Conservation (phyloP, 2,797 vertebrate species). For the Craterocephalus amniculus region DNA sequence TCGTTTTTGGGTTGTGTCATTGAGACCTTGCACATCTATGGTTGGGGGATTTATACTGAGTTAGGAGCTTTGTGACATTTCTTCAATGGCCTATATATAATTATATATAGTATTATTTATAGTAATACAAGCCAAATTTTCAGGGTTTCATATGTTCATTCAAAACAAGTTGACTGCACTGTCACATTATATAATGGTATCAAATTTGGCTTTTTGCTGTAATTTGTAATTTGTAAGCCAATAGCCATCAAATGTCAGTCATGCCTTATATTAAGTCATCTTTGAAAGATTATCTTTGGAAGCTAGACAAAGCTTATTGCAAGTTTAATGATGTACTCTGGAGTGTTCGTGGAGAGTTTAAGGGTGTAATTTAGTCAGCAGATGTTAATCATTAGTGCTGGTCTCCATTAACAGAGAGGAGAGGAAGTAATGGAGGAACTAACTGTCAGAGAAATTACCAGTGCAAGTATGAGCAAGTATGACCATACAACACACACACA, state of each 20-base stretch:
- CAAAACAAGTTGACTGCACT: too few relatives aligned
- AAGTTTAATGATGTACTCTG: neutral
- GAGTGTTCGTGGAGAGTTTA: constrained; percentile 14
- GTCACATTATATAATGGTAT: too few relatives aligned
- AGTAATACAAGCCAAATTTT: too few relatives aligned
- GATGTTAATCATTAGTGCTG: constrained; percentile 49
- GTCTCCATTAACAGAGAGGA: constrained; percentile 38
- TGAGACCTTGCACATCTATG: neutral
- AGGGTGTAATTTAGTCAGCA: constrained; percentile 40
- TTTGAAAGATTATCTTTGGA: neutral
- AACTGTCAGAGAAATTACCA: constrained; percentile 37
- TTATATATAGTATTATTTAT: too few relatives aligned
- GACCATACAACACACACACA: constrained; percentile 20
- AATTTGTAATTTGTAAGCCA: too few relatives aligned
- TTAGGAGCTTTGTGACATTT: neutral
- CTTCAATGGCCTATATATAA: neutral
- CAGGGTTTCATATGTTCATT: too few relatives aligned
- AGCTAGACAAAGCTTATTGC: neutral
- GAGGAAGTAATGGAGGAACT: constrained; percentile 44
- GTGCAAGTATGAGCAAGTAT: constrained; percentile 40
- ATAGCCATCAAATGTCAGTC: too few relatives aligned
- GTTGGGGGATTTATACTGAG: neutral
- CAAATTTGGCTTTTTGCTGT: too few relatives aligned
- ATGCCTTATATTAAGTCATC: neutral
- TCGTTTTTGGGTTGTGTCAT: constrained; percentile 1